Evolutionary conservation across 2,113 vertebrate species (phyloP).

Genomic region (Austrofundulus limnaeus): DNA sequence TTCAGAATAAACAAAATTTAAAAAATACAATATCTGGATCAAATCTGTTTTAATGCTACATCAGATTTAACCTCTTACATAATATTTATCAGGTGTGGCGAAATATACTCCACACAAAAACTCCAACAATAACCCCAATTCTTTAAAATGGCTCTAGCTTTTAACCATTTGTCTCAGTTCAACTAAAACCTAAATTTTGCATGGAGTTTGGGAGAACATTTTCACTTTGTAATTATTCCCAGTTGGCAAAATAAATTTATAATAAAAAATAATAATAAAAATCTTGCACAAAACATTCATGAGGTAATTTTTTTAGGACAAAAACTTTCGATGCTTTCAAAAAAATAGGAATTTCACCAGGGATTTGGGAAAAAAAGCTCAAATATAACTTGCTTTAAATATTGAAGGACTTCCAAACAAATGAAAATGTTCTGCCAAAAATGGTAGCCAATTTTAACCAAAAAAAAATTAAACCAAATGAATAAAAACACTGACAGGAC

Average conservation of each 20-base stretch:
- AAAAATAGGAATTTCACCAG: neutral
- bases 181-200: constrained; percentile 14
- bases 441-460: constrained; percentile 27
- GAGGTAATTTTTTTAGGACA: too few species aligned
- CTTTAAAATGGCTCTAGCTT: constrained; percentile 25
- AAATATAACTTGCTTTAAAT: constrained; percentile 1
- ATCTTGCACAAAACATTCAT: too few species aligned
- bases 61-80: constrained; percentile 15
- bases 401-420: constrained; percentile 27
- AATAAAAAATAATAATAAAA: too few species aligned
- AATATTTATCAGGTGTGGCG: constrained; percentile 19
- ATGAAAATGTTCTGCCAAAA: constrained; percentile 74
- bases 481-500: constrained; percentile 36
- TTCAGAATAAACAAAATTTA: constrained; percentile 43
- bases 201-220: constrained; percentile 67
- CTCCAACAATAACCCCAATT: neutral
- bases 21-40: constrained; percentile 39
- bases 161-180: constrained; percentile 3
- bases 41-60: constrained; percentile 33
- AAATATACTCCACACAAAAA: constrained; percentile 22
- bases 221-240: constrained; percentile 53
- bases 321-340: too few species aligned
- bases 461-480: constrained; percentile 33
- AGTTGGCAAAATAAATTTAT: neutral
- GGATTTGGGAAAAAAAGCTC: constrained; percentile 11